Evolutionary conservation across 2,888 invertebrate species (phyloP).

Genomic region (Chrysodeixis includens): DNA sequence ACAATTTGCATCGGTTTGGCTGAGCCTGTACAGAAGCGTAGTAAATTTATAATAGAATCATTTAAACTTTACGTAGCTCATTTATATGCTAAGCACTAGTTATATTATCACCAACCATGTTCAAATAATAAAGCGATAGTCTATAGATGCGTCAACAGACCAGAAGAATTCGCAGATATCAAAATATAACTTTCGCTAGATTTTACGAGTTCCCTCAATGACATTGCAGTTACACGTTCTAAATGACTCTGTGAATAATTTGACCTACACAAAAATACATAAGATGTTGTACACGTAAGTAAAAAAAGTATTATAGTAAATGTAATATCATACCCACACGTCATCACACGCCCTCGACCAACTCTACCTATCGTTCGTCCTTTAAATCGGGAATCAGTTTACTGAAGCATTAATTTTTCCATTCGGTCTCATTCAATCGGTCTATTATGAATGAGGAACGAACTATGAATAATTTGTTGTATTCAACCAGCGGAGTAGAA

Average conservation of each 20-base stretch:
- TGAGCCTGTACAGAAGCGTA: background rate
- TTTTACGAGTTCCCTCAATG: too few species aligned
- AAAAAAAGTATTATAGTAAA: background rate
- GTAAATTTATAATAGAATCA: too few species aligned
- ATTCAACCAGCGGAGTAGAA: constrained; percentile 24
- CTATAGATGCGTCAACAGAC: too few species aligned
- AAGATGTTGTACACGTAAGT: background rate
- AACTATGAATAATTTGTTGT: constrained; percentile 51
- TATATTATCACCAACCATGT: too few species aligned
- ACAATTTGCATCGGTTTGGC: background rate
- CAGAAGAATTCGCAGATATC: too few species aligned
- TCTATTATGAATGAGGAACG: constrained; percentile 46
- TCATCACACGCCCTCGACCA: background rate
- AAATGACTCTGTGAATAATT: too few species aligned
- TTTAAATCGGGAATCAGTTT: constrained; percentile 37
- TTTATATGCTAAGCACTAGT: too few species aligned
- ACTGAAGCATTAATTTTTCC: constrained; percentile 51
- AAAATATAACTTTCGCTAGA: too few species aligned
- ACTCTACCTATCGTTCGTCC: constrained; percentile 20
- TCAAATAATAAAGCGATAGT: too few species aligned
- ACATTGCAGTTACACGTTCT: too few species aligned
- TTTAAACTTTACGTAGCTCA: too few species aligned
- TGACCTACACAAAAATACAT: too few species aligned
- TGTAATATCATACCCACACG: background rate
- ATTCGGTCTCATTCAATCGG: constrained; percentile 31